phyloP scores from a whole-genome alignment of 2,797 vertebrate species.

The Macrochelys suwanniensis region DNA sequence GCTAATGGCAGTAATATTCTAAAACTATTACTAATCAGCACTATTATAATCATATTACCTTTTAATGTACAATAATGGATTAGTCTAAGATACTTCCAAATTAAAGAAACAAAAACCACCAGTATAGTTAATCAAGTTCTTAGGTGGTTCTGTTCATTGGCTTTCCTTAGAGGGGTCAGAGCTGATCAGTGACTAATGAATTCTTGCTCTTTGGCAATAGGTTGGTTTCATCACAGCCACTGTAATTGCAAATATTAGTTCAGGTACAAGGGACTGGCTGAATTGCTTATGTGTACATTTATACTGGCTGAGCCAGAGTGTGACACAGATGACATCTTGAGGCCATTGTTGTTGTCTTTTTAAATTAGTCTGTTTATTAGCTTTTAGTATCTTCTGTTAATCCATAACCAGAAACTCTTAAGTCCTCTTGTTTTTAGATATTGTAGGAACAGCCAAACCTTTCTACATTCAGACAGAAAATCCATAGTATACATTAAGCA shows the following conservation, averaged over 20 bases:
- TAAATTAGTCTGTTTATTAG: neutral
- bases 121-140: neutral
- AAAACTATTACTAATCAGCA: neutral
- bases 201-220: neutral
- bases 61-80: neutral
- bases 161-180: neutral
- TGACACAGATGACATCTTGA: neutral
- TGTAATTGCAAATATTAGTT: neutral
- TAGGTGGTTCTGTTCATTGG: neutral
- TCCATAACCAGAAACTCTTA: neutral
- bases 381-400: neutral
- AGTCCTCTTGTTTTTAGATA: neutral
- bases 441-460: neutral
- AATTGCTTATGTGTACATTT: neutral
- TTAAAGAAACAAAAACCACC: neutral
- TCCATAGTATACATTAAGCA: accelerated
- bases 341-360: neutral
- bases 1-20: neutral
- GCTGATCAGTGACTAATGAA: neutral
- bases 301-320: neutral
- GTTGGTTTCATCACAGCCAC: neutral
- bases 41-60: neutral
- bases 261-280: neutral
- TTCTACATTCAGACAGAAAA: neutral
- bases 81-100: neutral